phyloP scores from a whole-genome alignment of 1,140 invertebrate genomes.

The Rhyacophila brunnea region DNA sequence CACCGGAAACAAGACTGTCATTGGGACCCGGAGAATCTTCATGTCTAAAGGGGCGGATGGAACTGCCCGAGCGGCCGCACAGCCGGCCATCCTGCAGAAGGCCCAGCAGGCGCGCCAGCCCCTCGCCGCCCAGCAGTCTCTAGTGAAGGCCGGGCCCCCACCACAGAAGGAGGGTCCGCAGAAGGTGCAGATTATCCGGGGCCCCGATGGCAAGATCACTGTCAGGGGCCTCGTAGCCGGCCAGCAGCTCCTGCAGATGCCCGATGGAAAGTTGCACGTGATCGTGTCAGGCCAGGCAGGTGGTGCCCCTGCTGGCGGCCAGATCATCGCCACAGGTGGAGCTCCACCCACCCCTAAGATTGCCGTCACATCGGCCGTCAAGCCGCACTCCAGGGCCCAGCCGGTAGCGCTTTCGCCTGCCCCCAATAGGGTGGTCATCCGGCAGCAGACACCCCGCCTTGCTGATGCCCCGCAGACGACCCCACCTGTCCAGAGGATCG shows the following conservation, averaged over 20 bases:
- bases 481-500: constrained; percentile 11
- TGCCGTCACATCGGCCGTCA: constrained; percentile 21
- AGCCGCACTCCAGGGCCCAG: constrained; percentile 16
- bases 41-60: constrained; percentile 82
- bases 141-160: constrained; percentile 39
- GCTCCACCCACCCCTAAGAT: constrained; percentile 30
- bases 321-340: constrained; percentile 31
- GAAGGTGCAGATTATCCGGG: constrained; percentile 87
- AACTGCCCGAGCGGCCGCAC: constrained; percentile 70
- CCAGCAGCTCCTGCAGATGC: constrained; percentile 90
- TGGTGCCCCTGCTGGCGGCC: constrained; percentile 27
- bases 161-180: constrained; percentile 57
- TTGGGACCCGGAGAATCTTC: constrained; percentile 70
- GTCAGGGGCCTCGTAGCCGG: constrained; percentile 88
- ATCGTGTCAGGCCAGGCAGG: constrained; percentile 54
- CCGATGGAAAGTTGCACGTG: constrained; percentile 91
- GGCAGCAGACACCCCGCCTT: constrained; percentile 11
- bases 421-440: constrained; percentile 22
- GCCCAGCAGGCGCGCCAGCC: constrained; percentile 24
- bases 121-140: constrained; percentile 37
- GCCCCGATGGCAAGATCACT: constrained; percentile 87
- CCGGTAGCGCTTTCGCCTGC: constrained; percentile 2
- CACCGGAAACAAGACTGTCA: constrained; percentile 63
- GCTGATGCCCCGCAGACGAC: not conserved
- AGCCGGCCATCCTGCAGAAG: constrained; percentile 43